phyloP scores from a whole-genome alignment of 2,888 invertebrate genomes.

The Therioaphis trifolii region DNA sequence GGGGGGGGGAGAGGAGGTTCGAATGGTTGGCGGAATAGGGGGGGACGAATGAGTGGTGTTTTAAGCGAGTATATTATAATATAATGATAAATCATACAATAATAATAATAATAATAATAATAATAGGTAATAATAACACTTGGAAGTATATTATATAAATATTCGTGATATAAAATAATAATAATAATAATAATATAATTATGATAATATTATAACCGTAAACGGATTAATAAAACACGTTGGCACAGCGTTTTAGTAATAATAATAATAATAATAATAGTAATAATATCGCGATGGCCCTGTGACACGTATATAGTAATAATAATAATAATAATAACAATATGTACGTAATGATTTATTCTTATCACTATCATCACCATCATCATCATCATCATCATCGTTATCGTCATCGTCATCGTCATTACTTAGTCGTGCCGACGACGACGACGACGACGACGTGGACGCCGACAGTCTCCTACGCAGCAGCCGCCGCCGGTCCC shows the following conservation, averaged over 20 bases:
- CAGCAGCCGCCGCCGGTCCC: neutral
- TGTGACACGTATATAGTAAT: conserved; percentile 4
- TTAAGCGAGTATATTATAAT: conserved; percentile 26
- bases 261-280: conserved; percentile 42
- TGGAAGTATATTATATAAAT: conserved; percentile 44
- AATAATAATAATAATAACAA: conserved; percentile 33
- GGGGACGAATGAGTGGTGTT: neutral
- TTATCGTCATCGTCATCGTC: too few relatives aligned
- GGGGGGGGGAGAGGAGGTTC: too few relatives aligned
- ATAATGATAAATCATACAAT: conserved; percentile 4
- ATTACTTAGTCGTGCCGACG: too few relatives aligned
- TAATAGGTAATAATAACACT: conserved; percentile 43
- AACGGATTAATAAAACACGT: too few relatives aligned
- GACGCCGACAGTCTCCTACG: neutral
- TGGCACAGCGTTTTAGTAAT: neutral
- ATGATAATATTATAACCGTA: conserved; percentile 7
- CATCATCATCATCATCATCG: too few relatives aligned
- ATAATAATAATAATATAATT: neutral
- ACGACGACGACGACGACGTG: too few relatives aligned
- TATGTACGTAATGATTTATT: too few relatives aligned
- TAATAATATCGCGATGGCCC: neutral
- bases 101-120: conserved; percentile 30
- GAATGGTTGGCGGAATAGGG: too few relatives aligned
- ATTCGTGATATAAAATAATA: neutral
- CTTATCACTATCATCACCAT: too few relatives aligned